A percentile compares a stretch with the other conserved stretches of the same genome.
These are phyloP conservation scores for Alauda arvensis DNA, from an alignment of 2,797 vertebrate genomes.

Conservation along the genomic window DNA sequence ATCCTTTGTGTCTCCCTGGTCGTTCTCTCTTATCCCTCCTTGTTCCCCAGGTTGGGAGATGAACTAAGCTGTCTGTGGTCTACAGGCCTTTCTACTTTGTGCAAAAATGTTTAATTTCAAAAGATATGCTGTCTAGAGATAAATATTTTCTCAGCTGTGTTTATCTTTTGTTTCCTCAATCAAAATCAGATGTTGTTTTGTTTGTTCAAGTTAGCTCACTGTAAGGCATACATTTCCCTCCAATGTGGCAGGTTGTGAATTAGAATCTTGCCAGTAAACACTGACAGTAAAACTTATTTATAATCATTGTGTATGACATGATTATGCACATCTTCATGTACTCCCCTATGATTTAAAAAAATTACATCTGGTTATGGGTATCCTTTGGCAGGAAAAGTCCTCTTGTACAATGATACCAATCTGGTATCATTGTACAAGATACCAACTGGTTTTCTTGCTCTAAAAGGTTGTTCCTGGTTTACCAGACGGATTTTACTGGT, in stretches of 20 bases:
- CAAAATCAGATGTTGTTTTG: background rate
- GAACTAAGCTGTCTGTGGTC: background rate
- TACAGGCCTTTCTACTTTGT: background rate
- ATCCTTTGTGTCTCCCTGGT: background rate
- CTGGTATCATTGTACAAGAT: too few species aligned
- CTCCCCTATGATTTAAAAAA: background rate
- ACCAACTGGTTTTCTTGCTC: background rate
- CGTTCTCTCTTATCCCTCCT: background rate
- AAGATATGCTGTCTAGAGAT: background rate
- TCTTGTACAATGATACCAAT: background rate
- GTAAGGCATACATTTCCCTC: background rate
- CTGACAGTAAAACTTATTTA: background rate
- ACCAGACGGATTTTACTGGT: background rate
- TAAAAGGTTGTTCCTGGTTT: background rate
- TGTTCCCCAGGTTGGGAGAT: background rate
- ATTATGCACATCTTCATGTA: background rate
- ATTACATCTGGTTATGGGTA: background rate
- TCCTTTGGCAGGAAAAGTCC: background rate
- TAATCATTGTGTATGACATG: background rate
- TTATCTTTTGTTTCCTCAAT: background rate
- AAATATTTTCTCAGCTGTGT: constrained; percentile 20
- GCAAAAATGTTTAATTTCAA: background rate
- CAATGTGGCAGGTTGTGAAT: background rate
- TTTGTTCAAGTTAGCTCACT: background rate
- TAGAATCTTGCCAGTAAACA: background rate